Percentiles rank a stretch among this genome's conserved stretches.
phyloP scores from a whole-genome alignment of 1,140 invertebrate species.

The Phymorhynchus buccinoides region DNA sequence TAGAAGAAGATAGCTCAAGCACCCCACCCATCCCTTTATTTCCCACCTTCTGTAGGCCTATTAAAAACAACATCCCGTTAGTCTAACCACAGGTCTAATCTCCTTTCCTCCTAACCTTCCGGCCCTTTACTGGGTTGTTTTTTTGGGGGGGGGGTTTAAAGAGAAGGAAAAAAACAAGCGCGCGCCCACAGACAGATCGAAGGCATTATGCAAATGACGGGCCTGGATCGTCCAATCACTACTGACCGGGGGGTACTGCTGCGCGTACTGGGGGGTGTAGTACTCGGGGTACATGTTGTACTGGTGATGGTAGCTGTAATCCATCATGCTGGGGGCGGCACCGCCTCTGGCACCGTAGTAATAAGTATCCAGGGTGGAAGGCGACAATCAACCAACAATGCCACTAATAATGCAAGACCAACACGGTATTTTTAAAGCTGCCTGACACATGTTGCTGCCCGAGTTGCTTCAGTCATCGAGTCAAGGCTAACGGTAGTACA shows the following conservation, averaged over 20 bases:
- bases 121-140: no score
- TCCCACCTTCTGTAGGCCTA: no score
- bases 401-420: background rate
- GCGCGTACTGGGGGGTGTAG: slow-evolving; percentile 42
- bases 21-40: no score
- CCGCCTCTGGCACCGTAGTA: background rate
- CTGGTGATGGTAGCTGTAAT: slow-evolving; percentile 45
- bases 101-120: no score
- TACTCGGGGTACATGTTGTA: slow-evolving; percentile 49
- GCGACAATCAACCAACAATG: background rate
- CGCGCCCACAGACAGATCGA: background rate
- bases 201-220: slow-evolving; percentile 12
- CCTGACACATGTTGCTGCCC: background rate
- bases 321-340: slow-evolving; percentile 44
- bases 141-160: background rate
- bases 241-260: slow-evolving; percentile 42
- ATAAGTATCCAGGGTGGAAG: background rate
- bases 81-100: no score
- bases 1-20: no score
- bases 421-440: background rate
- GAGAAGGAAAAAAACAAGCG: background rate
- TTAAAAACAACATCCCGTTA: no score
- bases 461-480: no score
- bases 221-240: slow-evolving; percentile 34
- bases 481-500: no score